Conservation (phyloP, 1,140 invertebrate genomes). For the Zophobas morio region DNA sequence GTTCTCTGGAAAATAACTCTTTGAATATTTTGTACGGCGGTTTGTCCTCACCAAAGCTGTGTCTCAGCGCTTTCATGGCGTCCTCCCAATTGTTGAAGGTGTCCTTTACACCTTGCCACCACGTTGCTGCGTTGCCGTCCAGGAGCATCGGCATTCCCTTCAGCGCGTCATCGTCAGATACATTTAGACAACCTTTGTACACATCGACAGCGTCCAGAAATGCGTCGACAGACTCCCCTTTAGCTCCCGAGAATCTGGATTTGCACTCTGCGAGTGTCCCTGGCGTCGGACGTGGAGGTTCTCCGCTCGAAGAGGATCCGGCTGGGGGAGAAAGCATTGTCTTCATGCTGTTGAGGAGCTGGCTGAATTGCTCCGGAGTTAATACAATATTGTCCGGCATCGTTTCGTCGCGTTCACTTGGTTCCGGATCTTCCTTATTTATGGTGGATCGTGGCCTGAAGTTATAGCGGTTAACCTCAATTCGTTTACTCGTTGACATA, state of each 20-base stretch:
- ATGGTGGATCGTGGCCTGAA: too few species aligned
- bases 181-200: slow-evolving; percentile 54
- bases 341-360: too few species aligned
- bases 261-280: too few species aligned
- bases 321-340: too few species aligned
- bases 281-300: too few species aligned
- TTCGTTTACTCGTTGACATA: too few species aligned
- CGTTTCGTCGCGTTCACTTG: too few species aligned
- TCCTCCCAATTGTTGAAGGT: slow-evolving; percentile 46
- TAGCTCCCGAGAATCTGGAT: slow-evolving; percentile 36
- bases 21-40: background rate
- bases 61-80: slow-evolving; percentile 5
- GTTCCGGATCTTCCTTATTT: too few species aligned
- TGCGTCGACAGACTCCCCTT: slow-evolving; percentile 35
- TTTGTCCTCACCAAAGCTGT: background rate
- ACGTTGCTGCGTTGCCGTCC: slow-evolving; percentile 65
- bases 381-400: too few species aligned
- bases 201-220: slow-evolving; percentile 46
- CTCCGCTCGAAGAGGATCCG: too few species aligned
- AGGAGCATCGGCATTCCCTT: slow-evolving; percentile 66
- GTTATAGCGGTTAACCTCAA: too few species aligned
- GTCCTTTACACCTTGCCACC: slow-evolving; percentile 67
- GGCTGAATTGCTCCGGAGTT: too few species aligned
- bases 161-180: slow-evolving; percentile 65
- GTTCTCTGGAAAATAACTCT: background rate